Base-by-base conservation (phyloP, 2,888 invertebrate species). In the Platycheirus albimanus region DNA sequence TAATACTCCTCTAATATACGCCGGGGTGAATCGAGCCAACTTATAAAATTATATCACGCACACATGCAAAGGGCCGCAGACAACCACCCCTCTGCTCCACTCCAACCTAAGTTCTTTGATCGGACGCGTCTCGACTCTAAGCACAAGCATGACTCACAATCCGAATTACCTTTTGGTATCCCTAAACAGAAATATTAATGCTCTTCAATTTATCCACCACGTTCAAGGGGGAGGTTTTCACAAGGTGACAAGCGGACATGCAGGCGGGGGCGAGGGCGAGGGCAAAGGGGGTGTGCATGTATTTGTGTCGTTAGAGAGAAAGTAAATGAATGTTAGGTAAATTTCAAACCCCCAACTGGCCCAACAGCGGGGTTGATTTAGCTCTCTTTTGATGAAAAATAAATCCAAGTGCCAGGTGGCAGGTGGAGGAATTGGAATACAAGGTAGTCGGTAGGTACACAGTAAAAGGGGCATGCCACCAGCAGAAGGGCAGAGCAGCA, bases 41-140 rank as follows among this genome's bases (percentile, higher is more conserved):
- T 76, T 47, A 75, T 75, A 63, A 61, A 76, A 76, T 76, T 76
- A 76, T 78, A 66, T 61, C 58, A 66, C 78, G 38, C 78, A 78
- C 52, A 78, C 72, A 58, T 67, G 30, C 20, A 30, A 36, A 51
- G 19, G 41, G 30, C n/a, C n/a, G n/a, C 67, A 70, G 58, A 67
- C 56, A 24, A 51, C 19, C 64, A 51, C 8, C 15, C 36, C 56
- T 7, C 24, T 10, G n/a, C 33, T 43, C 15, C 54, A 56, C 36
- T n/a, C 20, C 8, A 47, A 0, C 30, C 52, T 10, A 10, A 15
- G 4, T 17, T 17, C 28, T 52, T 20, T 28, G 33, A 63, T 41
- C 36, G 63, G 19, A 56, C 47, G 30, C 41, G 63, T 61, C 64
- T 63, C 56, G 64, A 71, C 38, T 61, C n/a, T n/a, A n/a, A n/a